phyloP scores from a whole-genome alignment of 2,113 vertebrate genomes.

The Erythrocebus patas region DNA sequence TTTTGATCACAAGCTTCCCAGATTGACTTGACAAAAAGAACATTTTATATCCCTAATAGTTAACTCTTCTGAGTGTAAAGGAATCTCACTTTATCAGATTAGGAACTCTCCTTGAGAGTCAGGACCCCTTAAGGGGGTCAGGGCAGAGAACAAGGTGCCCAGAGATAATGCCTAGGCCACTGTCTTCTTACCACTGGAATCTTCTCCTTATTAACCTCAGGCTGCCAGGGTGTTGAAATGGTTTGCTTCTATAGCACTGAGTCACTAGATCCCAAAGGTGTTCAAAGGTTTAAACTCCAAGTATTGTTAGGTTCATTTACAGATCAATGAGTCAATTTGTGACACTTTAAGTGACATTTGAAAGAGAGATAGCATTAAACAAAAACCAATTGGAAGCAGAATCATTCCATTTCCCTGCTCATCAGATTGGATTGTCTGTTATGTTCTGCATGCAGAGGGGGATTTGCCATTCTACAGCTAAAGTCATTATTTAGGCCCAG shows the following conservation, averaged over 20 bases:
- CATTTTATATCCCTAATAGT: neutral
- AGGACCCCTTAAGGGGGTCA: neutral
- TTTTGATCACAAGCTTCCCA: neutral
- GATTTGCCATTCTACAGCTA: neutral
- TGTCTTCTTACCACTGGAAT: neutral
- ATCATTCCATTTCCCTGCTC: neutral
- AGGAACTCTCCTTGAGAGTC: neutral
- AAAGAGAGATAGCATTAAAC: neutral
- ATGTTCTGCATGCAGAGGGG: neutral
- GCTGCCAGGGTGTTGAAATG: neutral
- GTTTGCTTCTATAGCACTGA: neutral
- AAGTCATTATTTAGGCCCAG: neutral
- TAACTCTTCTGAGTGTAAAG: neutral
- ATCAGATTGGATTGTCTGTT: neutral
- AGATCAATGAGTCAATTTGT: neutral
- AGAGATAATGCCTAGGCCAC: neutral
- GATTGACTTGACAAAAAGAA: neutral
- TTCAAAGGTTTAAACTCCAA: neutral
- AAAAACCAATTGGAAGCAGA: neutral
- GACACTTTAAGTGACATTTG: slow-evolving; percentile 23
- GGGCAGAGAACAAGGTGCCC: neutral
- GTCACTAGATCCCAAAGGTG: neutral
- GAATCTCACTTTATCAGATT: neutral
- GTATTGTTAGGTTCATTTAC: neutral
- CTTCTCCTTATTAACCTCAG: neutral